Base-by-base conservation (phyloP, 2,888 invertebrate species). In the Archaeoteleia sp. region DNA sequence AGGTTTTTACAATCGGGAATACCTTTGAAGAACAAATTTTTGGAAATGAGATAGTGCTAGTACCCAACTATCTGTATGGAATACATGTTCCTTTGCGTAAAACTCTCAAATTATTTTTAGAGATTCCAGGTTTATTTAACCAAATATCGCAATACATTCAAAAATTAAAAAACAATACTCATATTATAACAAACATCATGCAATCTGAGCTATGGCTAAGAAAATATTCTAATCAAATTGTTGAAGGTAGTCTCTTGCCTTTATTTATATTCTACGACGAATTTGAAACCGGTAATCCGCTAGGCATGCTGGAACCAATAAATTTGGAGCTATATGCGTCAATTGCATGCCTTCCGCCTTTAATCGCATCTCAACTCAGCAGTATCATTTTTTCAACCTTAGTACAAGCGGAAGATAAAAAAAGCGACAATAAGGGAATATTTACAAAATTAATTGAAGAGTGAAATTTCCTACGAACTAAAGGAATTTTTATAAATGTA, bases 191-290 rank as follows among this genome's bases (percentile, higher is more conserved):
- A 9, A 58, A 58, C 32, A 34, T 58, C 5, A 58, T 58, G 2
- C 40, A 58, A 25, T 34, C 48, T 13, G 15, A 42, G 13, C 14
- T 42, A 40, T 49, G 58, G 42, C 10, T 46, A 27, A 46, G 8
- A 8, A 46, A 57, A 4, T 57, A 30, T 29, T 17, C 29, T 7
- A 9, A 40, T 4, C 15, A 46, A 27, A 27, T 39, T 10, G 14
- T 3, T 1, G 15, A 51, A 4, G 39, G 39, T n/a, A 39, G 15
- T 17, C 13, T 57, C 39, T 35, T 65, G 10, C 65, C 65, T 7
- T 13, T 65, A 6, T 57, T 23, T 25, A 8, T 65, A 8, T 65
- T 49, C 14, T 65, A 43, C 27, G 65, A 65, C 29, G 58, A 65
- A 9, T 14, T 57, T 8, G 55, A 63, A 63, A 40, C 23, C 15